These are phyloP conservation scores for Fragum fragum DNA, from an alignment of 2,888 invertebrate genomes.

Conservation along the genomic window DNA sequence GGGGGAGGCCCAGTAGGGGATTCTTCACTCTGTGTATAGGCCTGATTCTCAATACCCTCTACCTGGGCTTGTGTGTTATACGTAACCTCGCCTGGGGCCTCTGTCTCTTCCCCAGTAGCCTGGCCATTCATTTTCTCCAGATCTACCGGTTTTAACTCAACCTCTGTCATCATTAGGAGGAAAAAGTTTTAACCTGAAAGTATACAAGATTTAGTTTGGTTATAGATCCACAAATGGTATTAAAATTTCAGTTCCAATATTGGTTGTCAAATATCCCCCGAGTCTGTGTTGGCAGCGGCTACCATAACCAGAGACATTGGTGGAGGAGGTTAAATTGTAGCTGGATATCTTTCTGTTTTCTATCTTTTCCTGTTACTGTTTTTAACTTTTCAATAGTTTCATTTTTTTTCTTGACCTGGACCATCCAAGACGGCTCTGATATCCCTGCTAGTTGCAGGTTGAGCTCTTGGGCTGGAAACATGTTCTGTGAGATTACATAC, in stretches of 20 bases:
- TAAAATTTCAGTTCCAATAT: too few species aligned
- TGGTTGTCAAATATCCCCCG: too few species aligned
- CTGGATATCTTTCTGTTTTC: too few species aligned
- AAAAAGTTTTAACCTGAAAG: background rate
- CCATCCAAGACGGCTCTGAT: too few species aligned
- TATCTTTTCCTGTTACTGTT: too few species aligned
- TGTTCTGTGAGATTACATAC: background rate
- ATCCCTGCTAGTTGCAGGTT: background rate
- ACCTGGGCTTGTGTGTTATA: background rate
- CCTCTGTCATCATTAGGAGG: slow-evolving; percentile 29
- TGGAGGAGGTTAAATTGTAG: too few species aligned
- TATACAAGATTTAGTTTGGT: too few species aligned
- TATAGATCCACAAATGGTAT: too few species aligned
- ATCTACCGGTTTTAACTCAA: slow-evolving; percentile 33
- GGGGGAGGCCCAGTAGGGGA: slow-evolving; percentile 52
- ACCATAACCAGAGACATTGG: too few species aligned
- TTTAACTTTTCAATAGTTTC: too few species aligned
- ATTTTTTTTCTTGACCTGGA: too few species aligned
- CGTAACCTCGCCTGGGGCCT: background rate
- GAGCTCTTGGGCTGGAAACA: background rate
- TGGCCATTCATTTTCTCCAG: slow-evolving; percentile 1
- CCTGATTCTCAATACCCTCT: slow-evolving; percentile 50
- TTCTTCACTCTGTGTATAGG: slow-evolving; percentile 20
- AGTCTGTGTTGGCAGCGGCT: too few species aligned
- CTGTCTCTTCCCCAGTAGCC: background rate